Evolutionary conservation across 2,888 invertebrate genomes (phyloP), one percentile per base, ranked within the genome.

Genomic region (Volucella bombylans): DNA sequence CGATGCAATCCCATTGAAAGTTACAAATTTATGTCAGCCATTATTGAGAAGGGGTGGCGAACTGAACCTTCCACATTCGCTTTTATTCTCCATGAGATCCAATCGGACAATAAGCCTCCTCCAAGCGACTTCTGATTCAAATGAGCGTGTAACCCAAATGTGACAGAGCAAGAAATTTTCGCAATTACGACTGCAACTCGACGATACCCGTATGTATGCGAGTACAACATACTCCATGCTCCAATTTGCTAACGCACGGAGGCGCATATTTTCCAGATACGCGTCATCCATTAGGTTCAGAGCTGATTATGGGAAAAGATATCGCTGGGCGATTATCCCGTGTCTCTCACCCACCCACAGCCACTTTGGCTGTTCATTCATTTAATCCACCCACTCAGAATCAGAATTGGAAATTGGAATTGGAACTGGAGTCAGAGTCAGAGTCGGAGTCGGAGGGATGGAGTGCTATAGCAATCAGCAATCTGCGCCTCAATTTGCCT

Each of bases 71-170:
- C 55, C 38, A 57, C 65, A 65, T 65, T 49, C 57, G 39, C 49
- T 74, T 57, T 65, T 57, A 23, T 23, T 49, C 49, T 55, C 6
- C 15, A 8, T 39, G 14, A 2, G 2, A 14, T 14, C 4, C 38
- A 23, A n/a, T 14, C 52, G 39, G 71, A 54, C 74, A 79, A 76
- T 71, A 67, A 79, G 55, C 71, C 65, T 43, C 61, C 65, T 65
- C 47, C 50, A 39, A 31, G 47, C 9, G 49, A 38, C 45, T 67
- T 64, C 47, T 72, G 49, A 43, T 45, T 57, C 57, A 77, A 73
- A 82, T 76, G 76, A 76, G 81, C 74, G 54, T 76, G 74, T 50
- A 83, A 79, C 68, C 78, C 50, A 78, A 82, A 82, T 74, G 74
- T 31, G 79, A 31, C 45, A 50, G 52, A 55, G 54, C 50, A 43